Evolutionary conservation across 2,888 invertebrate species (phyloP), one percentile per base, ranked within the genome.

Genomic region (Mesorhabditis sp.): DNA sequence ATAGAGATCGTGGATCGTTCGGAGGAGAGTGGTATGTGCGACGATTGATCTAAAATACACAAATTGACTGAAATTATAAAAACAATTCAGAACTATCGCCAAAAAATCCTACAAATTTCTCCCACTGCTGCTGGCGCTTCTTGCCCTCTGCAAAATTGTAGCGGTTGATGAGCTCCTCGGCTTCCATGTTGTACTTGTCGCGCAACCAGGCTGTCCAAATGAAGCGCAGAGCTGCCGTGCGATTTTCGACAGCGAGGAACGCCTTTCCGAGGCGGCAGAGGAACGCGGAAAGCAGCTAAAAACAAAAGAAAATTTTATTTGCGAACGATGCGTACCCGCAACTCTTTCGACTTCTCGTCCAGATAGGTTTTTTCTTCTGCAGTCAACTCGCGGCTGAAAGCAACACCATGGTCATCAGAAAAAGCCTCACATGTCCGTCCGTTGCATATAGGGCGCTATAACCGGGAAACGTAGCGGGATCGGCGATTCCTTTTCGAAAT

Each of bases 241-340:
- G 62, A 44, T 67, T 67, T n/a, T 67, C 62, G 13, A 62, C 43
- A 28, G 62, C 44, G 41, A 13, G 15, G 62, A 62, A 67, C 4
- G 67, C 7, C 28, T 62, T 67, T 10, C 67, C 67, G 4, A 67
- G 62, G 28, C 61, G 42, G n/a, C 61, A 4, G 4, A 67, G 67
- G n/a, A 67, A 15, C 4, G 62, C 28, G 4, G 67, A 62, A 10
- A 67, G 6, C 28, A 45, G 50, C 66, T 70, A 66, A 62, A 66
- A 67, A 4, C 13, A n/a, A 41, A 5, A 61, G 1, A 28, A 28
- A 28, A 61, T 65, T 66, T 41, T 3, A 66, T 43, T 13, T 50
- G 7, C 7, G n/a, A 50, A 10, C 7, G 2, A 50, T 50, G 58
- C 58, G 10, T n/a, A 50, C 58, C 58, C n/a, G 7, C n/a, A 50